Evolutionary conservation across 2,113 vertebrate species (phyloP), one percentile per base, ranked within the genome.

Genomic region (Mesembrinibis cayennensis): DNA sequence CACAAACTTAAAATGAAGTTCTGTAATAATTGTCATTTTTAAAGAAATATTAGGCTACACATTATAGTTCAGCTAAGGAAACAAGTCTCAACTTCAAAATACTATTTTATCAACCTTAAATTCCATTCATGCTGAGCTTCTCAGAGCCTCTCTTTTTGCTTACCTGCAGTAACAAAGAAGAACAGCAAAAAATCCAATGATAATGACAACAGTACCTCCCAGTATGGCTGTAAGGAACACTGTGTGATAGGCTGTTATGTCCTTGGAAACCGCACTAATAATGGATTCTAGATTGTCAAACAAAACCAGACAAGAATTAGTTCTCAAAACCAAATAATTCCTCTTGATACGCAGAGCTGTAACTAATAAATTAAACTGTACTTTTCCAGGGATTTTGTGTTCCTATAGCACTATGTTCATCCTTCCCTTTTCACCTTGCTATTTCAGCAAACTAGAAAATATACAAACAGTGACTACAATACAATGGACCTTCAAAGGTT

Each of bases 101-200:
- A 45, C 26, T 82, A 22, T 56, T 94, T 66, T 50, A 58, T 85
- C 32, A 80, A 74, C 30, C 16, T 67, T 29, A 78, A 87, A 82
- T 45, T 55, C 36, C 7, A 81, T 21, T 71, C 16, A 71, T 11
- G 27, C 42, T 23, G 9, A 95, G n/a, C 20, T 58, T 26, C n/a
- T 34, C 56, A 65, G 10, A 89, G 45, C 10, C 52, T 49, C 29
- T 77, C 20, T 49, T 69, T 95, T 79, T 40, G 92, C 98, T 98
- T 98, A 99, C 99, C 99, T 98, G 98, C 99, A 99, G 89, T 99
- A 99, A 97, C 99, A 99, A 91, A 99, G 98, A 67, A 99, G 98
- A 92, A 99, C 95, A 90, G 98, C 98, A 78, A 99, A 98, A 96
- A 99, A 98, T 72, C 98, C 99, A 61, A 99, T 83, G 70, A 99